These are phyloP conservation scores for Schizotus pectinicornis DNA, from an alignment of 2,888 invertebrate genomes.

Conservation along the genomic window DNA sequence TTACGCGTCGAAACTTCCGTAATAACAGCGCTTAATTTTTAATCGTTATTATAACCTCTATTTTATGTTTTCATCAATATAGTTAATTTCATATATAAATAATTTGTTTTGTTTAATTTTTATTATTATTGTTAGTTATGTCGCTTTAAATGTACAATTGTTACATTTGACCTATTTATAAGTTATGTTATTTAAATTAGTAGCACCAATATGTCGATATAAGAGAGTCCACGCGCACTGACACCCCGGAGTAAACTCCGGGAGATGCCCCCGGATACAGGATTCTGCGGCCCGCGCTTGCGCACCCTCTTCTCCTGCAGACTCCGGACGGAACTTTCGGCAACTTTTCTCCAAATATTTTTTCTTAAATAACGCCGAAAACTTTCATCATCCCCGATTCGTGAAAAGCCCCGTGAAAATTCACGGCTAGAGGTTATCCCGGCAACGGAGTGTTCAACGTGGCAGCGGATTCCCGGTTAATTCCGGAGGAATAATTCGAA, in stretches of 20 bases:
- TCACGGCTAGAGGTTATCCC: neutral
- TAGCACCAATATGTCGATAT: conserved; percentile 52
- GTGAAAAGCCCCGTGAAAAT: neutral
- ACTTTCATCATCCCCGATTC: neutral
- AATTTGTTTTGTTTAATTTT: conserved; percentile 20
- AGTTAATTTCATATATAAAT: conserved; percentile 20
- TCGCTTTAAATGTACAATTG: conserved; percentile 11
- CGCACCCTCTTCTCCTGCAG: conserved; percentile 10
- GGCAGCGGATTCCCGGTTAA: neutral
- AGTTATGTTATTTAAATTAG: conserved; percentile 36
- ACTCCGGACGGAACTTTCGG: conserved; percentile 11
- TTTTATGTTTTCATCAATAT: conserved; percentile 16
- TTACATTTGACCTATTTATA: conserved; percentile 18
- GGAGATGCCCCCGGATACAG: conserved; percentile 49
- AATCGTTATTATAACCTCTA: neutral
- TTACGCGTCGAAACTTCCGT: neutral
- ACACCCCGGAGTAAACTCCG: conserved; percentile 49
- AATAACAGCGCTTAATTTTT: neutral
- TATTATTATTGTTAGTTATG: conserved; percentile 12
- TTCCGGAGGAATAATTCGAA: neutral
- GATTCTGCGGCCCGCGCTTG: conserved; percentile 49
- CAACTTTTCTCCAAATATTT: conserved; percentile 12
- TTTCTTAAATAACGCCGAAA: too few species aligned
- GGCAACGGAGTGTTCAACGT: neutral
- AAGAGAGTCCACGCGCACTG: conserved; percentile 43